Conservation (phyloP, 1,140 invertebrate species). For the Armadillidium nasatum region DNA sequence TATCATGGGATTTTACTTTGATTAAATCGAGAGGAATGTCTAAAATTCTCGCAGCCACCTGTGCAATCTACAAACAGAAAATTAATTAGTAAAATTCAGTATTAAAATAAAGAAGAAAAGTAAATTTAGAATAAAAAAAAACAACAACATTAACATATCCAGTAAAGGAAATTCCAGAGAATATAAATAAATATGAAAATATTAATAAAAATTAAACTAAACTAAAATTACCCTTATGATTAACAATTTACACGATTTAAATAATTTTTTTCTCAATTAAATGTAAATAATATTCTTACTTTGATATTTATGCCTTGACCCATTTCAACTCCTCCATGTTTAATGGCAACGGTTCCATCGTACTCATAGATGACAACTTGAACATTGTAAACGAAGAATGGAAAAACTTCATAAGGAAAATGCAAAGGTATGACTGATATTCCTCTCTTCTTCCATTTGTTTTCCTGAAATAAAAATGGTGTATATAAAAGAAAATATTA, state of each 20-base stretch:
- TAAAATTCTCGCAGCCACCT: conserved; percentile 68
- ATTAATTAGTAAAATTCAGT: too few relatives aligned
- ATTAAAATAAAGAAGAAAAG: too few relatives aligned
- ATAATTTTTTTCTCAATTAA: too few relatives aligned
- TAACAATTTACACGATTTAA: too few relatives aligned
- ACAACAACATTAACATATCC: too few relatives aligned
- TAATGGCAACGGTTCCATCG: conserved; percentile 59
- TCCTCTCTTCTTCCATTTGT: conserved; percentile 57
- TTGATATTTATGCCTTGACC: conserved; percentile 66
- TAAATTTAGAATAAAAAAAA: too few relatives aligned
- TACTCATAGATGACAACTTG: conserved; percentile 58
- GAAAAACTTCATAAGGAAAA: conserved; percentile 48
- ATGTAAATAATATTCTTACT: conserved; percentile 45
- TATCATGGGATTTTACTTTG: conserved; percentile 62
- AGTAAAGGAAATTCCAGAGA: too few relatives aligned
- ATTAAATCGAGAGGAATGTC: conserved; percentile 66
- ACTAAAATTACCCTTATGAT: too few relatives aligned
- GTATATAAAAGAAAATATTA: too few relatives aligned
- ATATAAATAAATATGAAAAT: too few relatives aligned
- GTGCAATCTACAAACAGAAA: conserved; percentile 60
- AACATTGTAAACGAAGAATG: conserved; percentile 46
- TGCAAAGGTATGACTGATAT: conserved; percentile 52
- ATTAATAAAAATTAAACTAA: too few relatives aligned
- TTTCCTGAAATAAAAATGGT: conserved; percentile 46
- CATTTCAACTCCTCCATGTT: conserved; percentile 66